Base-by-base conservation (phyloP, 2,888 invertebrate species). In the Acrobasis consociella region DNA sequence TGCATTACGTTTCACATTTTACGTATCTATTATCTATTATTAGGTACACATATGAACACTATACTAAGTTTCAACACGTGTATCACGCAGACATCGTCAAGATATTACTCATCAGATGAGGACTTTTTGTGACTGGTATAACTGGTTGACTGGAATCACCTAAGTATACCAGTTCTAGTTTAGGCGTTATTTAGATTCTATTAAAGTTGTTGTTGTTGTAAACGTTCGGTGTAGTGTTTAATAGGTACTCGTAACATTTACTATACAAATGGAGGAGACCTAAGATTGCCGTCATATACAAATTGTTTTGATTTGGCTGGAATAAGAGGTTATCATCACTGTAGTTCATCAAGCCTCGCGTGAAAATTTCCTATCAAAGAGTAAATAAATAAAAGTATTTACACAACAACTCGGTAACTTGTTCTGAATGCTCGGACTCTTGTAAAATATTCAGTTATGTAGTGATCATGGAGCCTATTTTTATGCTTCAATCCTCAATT, bases 51-150 rank as follows among this genome's bases (percentile, higher is more conserved):
- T 2, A 46, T 42, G 42, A 42, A 13, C 13, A 46, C 13, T 13
- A n/a, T 52, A 52, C 1, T 39, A 16, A 50, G 49, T 13, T 49
- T 49, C 58, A 59, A 38, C 37, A 16, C 16, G 38, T 50, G 39
- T 49, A 8, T 38, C 59, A 38, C 37, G 15, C 22, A 59, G 38
- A 50, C 52, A 53, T 52, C 52, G 46, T 31, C 31, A 17, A 52
- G 39, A 11, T 42, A 61, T 61, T 61, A 61, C 61, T 61, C 61
- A 61, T 61, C 53, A 46, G 52, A 31, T 61, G 17, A 51, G 15
- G 8, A 7, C 37, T 61, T 61, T 61, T 61, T 61, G 61, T 61
- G 42, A 53, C 61, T 61, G n/a, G 61, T 15, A 61, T 61, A 61
- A 61, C 61, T 53, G 61, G 61, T 61, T 61, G 53, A 46, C 22